phyloP scores from a whole-genome alignment of 1,140 invertebrate genomes.

The Aphaenogaster rudis region DNA sequence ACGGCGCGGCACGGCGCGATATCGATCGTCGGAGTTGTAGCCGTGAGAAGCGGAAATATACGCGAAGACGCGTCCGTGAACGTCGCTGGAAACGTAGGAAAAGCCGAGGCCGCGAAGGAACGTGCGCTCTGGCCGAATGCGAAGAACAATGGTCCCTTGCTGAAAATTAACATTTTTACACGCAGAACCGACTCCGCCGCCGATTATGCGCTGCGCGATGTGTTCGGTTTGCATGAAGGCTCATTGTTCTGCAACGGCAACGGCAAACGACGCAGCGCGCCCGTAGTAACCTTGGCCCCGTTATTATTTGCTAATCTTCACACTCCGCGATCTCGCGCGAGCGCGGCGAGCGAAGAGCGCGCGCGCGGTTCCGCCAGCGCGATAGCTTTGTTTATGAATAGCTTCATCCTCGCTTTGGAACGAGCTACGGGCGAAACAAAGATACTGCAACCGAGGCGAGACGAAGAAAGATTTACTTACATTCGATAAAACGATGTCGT shows the following conservation, averaged over 20 bases:
- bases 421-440: constrained; percentile 60
- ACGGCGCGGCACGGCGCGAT: constrained; percentile 33
- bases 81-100: constrained; percentile 63
- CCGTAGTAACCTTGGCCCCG: constrained; percentile 83
- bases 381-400: constrained; percentile 74
- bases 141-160: constrained; percentile 76
- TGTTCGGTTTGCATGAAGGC: constrained; percentile 76
- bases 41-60: constrained; percentile 79
- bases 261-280: constrained; percentile 67
- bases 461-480: not conserved
- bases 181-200: constrained; percentile 46
- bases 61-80: constrained; percentile 73
- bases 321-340: constrained; percentile 58
- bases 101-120: constrained; percentile 37
- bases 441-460: constrained; percentile 37
- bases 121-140: constrained; percentile 9
- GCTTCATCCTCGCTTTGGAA: constrained; percentile 50
- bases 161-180: constrained; percentile 77
- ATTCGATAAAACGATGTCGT: not conserved
- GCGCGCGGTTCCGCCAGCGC: constrained; percentile 37
- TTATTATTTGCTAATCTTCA: constrained; percentile 80
- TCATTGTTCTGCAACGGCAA: constrained; percentile 79
- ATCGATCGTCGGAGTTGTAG: constrained; percentile 63
- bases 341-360: constrained; percentile 15
- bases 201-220: constrained; percentile 64